Evolutionary conservation across 2,888 invertebrate species (phyloP).

Genomic region (Limnephilus auricula): DNA sequence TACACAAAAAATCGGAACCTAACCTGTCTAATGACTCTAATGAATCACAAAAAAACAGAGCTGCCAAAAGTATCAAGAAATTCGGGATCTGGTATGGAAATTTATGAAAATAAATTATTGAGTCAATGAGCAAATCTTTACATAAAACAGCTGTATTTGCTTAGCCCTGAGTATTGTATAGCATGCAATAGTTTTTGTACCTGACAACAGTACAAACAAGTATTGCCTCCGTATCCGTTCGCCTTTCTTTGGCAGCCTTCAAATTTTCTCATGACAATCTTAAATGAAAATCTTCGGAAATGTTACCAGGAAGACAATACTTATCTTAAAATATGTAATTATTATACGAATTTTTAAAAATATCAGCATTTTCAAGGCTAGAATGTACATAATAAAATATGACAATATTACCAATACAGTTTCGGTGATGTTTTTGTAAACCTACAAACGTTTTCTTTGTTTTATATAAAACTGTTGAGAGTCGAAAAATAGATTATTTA

Average conservation of each 20-base stretch:
- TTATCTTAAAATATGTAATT: background rate
- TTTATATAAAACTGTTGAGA: background rate
- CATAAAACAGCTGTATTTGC: constrained; percentile 26
- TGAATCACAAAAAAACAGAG: background rate
- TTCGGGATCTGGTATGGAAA: background rate
- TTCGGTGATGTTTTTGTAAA: background rate
- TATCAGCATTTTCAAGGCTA: background rate
- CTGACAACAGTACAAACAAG: background rate
- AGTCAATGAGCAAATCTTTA: constrained; percentile 31
- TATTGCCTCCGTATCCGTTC: background rate
- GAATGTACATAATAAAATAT: background rate
- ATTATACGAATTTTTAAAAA: background rate
- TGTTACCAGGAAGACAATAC: background rate
- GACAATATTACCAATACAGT: background rate
- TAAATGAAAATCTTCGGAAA: background rate
- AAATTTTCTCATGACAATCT: background rate
- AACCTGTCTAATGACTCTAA: background rate
- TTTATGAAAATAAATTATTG: background rate
- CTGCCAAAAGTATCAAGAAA: background rate
- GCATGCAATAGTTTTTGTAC: background rate
- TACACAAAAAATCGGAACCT: background rate
- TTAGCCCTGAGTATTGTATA: too few species aligned
- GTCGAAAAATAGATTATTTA: too few species aligned
- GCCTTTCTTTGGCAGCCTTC: background rate
- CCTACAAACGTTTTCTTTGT: background rate